These are phyloP conservation scores for Bubo scandiacus DNA, from an alignment of 2,113 vertebrate genomes.

Conservation along the genomic window DNA sequence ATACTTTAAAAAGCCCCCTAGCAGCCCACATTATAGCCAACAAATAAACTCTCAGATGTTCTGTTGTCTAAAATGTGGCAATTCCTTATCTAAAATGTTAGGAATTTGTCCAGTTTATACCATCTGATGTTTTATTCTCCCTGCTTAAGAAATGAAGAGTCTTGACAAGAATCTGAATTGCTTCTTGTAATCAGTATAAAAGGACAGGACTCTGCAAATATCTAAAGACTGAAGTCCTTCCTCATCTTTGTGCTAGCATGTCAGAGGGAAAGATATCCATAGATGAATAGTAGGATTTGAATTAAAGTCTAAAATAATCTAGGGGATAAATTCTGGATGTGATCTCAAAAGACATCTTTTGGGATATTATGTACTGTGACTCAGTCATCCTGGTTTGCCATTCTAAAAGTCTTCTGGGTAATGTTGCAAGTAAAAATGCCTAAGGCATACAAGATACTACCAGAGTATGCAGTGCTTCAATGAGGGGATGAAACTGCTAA, in stretches of 20 bases:
- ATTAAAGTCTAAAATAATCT: background rate
- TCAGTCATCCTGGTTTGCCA: background rate
- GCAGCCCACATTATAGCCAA: background rate
- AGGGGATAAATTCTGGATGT: background rate
- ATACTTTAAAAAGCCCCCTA: background rate
- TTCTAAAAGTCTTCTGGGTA: background rate
- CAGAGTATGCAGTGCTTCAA: background rate
- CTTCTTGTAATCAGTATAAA: background rate
- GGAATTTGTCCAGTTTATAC: background rate
- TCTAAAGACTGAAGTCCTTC: background rate
- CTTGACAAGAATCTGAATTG: background rate
- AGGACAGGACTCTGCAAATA: background rate
- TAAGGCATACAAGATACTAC: slow-evolving; percentile 6
- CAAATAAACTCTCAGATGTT: background rate
- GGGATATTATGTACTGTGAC: background rate
- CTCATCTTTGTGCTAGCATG: background rate
- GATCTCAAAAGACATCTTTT: background rate
- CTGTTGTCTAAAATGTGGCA: background rate
- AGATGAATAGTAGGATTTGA: background rate
- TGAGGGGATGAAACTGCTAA: background rate
- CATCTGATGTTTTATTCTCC: background rate
- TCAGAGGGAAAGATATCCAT: background rate
- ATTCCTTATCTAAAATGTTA: background rate
- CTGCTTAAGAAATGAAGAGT: background rate
- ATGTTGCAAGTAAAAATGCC: background rate